Percentiles rank a stretch among this genome's conserved stretches.
Conservation (phyloP, 1,140 invertebrate species). For the Heliothis virescens region DNA sequence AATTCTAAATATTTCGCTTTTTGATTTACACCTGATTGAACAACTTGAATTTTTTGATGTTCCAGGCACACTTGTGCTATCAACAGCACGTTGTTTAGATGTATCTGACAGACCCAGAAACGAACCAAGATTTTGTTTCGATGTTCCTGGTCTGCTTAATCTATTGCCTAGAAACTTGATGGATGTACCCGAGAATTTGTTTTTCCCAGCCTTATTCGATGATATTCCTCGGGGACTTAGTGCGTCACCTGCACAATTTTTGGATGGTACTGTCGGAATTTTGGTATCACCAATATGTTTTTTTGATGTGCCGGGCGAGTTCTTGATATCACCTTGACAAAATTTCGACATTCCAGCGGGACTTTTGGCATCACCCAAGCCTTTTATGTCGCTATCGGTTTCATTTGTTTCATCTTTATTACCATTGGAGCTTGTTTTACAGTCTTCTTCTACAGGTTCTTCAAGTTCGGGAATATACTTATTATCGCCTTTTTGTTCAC, state of each 20-base stretch:
- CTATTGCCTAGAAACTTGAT: too few species aligned
- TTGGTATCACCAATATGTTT: neutral
- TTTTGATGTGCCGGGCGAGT: neutral
- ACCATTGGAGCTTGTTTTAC: neutral
- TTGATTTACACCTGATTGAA: neutral
- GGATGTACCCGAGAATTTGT: too few species aligned
- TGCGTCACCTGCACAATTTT: too few species aligned
- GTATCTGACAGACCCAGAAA: neutral
- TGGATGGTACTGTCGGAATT: neutral
- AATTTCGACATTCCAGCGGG: neutral
- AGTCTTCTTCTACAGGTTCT: neutral
- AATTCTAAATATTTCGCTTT: conserved; percentile 37
- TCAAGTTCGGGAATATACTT: conserved; percentile 9
- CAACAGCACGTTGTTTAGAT: neutral
- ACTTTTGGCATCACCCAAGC: neutral
- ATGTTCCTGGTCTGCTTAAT: neutral
- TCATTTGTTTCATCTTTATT: neutral
- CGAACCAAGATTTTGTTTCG: neutral
- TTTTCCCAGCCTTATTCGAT: too few species aligned
- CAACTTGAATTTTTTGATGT: neutral
- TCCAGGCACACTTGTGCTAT: neutral
- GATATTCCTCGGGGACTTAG: too few species aligned
- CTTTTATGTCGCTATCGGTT: neutral
- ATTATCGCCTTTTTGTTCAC: conserved; percentile 7
- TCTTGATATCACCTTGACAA: neutral